These are phyloP conservation scores for Lates japonicus DNA, from an alignment of 2,797 vertebrate species.

Conservation along the genomic window DNA sequence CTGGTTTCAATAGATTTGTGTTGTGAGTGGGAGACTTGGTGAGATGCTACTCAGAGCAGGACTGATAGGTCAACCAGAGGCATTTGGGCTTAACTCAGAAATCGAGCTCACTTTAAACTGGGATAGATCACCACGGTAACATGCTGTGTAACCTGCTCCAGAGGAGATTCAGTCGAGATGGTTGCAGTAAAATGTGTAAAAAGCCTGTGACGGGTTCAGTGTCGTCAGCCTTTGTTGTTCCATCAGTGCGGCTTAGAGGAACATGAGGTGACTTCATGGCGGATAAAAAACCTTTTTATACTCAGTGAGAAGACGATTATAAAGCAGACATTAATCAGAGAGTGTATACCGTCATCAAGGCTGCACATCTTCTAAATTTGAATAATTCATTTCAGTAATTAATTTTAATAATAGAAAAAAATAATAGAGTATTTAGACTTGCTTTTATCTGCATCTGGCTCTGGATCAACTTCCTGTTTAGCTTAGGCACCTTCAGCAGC, in stretches of 20 bases:
- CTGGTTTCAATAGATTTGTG: not conserved
- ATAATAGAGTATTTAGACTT: not conserved
- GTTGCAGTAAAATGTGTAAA: constrained; percentile 9
- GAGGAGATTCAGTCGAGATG: constrained; percentile 3
- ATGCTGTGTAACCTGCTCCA: constrained; percentile 3
- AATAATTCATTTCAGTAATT: not conserved
- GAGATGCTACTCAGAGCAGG: not conserved
- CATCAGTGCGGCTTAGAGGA: not conserved
- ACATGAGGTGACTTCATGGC: not conserved
- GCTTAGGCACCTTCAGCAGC: not conserved
- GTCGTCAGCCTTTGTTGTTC: not conserved
- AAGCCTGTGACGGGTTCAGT: constrained; percentile 2
- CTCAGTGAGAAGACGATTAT: not conserved
- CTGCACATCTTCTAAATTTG: not conserved
- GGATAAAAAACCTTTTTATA: not conserved
- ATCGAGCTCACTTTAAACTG: not conserved
- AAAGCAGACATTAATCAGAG: not conserved
- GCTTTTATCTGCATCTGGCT: not conserved
- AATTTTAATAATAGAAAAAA: not conserved
- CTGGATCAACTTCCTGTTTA: not conserved
- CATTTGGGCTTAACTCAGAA: constrained; percentile 5
- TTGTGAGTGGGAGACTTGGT: not conserved
- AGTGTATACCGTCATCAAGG: not conserved
- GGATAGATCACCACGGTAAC: constrained; percentile 21
- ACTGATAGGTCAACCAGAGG: constrained; percentile 1